Evolutionary conservation across 2,797 vertebrate genomes (phyloP).

Genomic region (Brachymystax lenok): DNA sequence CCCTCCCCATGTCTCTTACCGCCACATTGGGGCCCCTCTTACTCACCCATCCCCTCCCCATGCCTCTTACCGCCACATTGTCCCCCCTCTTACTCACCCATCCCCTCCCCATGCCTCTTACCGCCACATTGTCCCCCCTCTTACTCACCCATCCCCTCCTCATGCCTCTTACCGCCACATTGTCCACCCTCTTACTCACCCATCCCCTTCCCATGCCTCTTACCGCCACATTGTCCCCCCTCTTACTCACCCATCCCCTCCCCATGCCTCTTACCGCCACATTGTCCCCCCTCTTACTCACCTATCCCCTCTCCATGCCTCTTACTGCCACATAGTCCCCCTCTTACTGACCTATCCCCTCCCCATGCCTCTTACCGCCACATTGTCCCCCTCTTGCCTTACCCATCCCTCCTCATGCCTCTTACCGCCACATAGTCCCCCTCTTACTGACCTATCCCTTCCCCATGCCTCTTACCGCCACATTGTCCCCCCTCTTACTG

Average conservation of each 20-base stretch:
- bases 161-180: neutral
- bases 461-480: too few relatives aligned
- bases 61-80: neutral
- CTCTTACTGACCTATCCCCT: too few relatives aligned
- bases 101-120: too few relatives aligned
- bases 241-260: neutral
- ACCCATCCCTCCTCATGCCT: too few relatives aligned
- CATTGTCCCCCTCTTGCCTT: too few relatives aligned
- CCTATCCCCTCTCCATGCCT: neutral
- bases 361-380: too few relatives aligned
- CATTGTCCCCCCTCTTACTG: too few relatives aligned
- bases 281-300: conserved; percentile 1
- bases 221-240: neutral
- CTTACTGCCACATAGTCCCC: neutral
- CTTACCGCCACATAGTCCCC: too few relatives aligned
- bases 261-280: neutral
- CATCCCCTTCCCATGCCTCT: neutral
- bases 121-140: neutral
- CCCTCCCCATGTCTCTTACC: too few relatives aligned
- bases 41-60: neutral
- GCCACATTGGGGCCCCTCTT: neutral
- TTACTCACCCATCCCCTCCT: neutral
- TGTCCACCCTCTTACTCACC: conserved; percentile 14
- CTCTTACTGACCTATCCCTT: too few relatives aligned
- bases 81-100: conserved; percentile 14